These are phyloP conservation scores for Lagopus leucura DNA, from an alignment of 2,113 vertebrate species.

Conservation along the genomic window DNA sequence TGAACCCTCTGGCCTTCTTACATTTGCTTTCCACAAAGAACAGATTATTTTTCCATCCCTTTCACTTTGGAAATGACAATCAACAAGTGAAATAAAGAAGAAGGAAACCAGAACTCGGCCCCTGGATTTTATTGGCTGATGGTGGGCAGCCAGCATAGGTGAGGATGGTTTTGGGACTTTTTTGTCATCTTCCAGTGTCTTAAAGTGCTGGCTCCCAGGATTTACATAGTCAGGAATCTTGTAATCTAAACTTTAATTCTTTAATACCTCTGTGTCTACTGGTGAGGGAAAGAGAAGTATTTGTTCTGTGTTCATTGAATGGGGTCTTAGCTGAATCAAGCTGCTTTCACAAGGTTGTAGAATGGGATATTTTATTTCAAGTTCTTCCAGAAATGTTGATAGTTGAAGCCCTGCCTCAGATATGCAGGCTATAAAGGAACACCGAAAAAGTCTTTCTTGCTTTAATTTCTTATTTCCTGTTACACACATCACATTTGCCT, in stretches of 20 bases:
- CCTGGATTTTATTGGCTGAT: neutral
- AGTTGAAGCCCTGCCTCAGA: neutral
- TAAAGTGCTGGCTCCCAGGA: neutral
- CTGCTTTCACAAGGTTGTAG: neutral
- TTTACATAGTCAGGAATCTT: neutral
- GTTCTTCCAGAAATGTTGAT: neutral
- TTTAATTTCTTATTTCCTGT: neutral
- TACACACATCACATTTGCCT: neutral
- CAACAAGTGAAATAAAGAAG: neutral
- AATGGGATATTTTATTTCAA: neutral
- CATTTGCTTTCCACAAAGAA: neutral
- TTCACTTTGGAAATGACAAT: neutral
- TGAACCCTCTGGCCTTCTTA: neutral
- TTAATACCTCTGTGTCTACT: neutral
- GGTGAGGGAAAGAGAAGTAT: neutral
- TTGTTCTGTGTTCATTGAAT: neutral
- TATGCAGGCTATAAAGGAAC: neutral
- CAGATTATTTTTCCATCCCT: fast-evolving
- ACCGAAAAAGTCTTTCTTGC: neutral
- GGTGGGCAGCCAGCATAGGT: neutral
- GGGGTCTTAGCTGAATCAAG: neutral
- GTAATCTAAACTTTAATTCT: neutral
- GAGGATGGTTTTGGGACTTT: neutral
- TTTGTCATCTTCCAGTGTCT: neutral
- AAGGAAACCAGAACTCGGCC: neutral